These are phyloP conservation scores for Boloria selene DNA, from an alignment of 2,888 invertebrate species.

Conservation along the genomic window DNA sequence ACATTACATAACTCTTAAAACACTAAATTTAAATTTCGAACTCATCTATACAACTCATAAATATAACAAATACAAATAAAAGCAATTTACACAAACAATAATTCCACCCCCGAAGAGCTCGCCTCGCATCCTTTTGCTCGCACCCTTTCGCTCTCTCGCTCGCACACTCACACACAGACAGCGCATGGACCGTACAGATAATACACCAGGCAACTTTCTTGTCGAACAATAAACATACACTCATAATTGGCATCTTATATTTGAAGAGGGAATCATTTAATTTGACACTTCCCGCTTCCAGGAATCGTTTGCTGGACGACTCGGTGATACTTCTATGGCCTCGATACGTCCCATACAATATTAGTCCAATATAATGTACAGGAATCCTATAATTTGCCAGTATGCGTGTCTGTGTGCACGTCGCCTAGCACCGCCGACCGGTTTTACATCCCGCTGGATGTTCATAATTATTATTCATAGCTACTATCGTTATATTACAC, in stretches of 20 bases:
- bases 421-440: constrained; percentile 58
- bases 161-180: constrained; percentile 3
- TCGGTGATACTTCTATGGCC: too few relatives aligned
- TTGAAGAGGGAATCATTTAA: too few relatives aligned
- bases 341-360: too few relatives aligned
- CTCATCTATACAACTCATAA: constrained; percentile 65
- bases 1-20: constrained; percentile 54
- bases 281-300: too few relatives aligned
- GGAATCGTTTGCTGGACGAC: too few relatives aligned
- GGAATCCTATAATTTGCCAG: not conserved
- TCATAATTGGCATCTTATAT: too few relatives aligned
- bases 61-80: constrained; percentile 68
- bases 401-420: constrained; percentile 39
- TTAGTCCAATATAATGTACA: too few relatives aligned
- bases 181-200: not conserved
- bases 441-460: constrained; percentile 56
- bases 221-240: too few relatives aligned
- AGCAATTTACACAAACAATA: constrained; percentile 70
- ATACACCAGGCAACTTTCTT: too few relatives aligned
- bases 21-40: constrained; percentile 57
- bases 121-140: constrained; percentile 9
- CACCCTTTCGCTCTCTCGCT: constrained; percentile 2
- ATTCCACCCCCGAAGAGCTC: constrained; percentile 44
- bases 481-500: constrained; percentile 16
- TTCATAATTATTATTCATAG: constrained; percentile 32